Percentiles rank a stretch among this genome's conserved stretches.
phyloP scores from a whole-genome alignment of 2,113 vertebrate species.

The Leptobrachium ailaonicum region DNA sequence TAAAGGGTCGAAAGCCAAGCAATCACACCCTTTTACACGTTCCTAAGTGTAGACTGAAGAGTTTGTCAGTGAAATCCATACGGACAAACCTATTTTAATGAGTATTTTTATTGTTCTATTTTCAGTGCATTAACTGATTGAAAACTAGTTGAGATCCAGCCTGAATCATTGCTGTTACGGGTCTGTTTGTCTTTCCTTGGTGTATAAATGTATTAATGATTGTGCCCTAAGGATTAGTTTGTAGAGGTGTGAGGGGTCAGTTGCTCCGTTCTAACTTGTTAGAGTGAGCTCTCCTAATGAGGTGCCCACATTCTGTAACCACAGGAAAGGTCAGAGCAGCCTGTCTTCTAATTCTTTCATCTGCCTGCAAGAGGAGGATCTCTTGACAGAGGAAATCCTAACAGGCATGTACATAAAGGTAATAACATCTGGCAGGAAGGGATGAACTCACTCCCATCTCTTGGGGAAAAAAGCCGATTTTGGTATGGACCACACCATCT shows the following conservation, averaged over 20 bases:
- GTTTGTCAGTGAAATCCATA: no score
- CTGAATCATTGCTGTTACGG: no score
- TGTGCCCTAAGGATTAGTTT: no score
- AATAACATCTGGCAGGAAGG: slow-evolving; percentile 17
- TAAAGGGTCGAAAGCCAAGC: no score
- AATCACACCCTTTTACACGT: no score
- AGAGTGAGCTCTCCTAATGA: slow-evolving; percentile 15
- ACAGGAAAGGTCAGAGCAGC: slow-evolving; percentile 6
- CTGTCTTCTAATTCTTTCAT: slow-evolving; percentile 8
- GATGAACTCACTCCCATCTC: neutral
- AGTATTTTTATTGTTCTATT: no score
- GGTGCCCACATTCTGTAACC: neutral
- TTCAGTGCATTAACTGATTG: no score
- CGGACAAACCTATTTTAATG: no score
- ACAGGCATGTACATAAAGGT: neutral
- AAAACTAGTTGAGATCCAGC: no score
- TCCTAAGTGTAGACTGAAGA: no score
- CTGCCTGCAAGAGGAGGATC: slow-evolving; percentile 12
- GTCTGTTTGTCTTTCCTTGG: no score
- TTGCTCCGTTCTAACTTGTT: neutral
- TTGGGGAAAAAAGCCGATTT: neutral
- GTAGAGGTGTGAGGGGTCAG: slow-evolving; percentile 4
- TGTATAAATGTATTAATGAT: no score
- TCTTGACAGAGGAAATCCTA: slow-evolving; percentile 24
- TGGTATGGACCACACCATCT: neutral